Evolutionary conservation across 2,113 vertebrate species (phyloP).

Genomic region (Elanoides forficatus): DNA sequence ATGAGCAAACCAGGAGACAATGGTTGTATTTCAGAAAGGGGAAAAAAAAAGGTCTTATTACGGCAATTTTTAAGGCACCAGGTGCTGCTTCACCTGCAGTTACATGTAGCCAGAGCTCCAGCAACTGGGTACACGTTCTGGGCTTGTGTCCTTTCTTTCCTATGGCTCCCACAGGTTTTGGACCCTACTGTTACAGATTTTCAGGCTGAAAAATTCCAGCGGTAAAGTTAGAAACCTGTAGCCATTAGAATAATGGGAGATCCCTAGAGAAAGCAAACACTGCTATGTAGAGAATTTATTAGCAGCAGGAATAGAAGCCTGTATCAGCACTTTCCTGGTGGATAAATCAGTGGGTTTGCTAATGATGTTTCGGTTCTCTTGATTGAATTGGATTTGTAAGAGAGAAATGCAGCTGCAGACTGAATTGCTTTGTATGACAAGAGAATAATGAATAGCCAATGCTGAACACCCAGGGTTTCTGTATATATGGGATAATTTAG

Average conservation of each 20-base stretch:
- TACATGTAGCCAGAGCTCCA: background rate
- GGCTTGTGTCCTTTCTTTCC: background rate
- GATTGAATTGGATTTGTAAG: conserved; percentile 54
- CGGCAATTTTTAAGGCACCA: background rate
- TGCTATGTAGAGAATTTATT: conserved; percentile 34
- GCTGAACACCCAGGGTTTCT: conserved; percentile 19
- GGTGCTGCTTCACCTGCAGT: background rate
- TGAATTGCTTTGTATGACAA: conserved; percentile 49
- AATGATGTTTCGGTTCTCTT: conserved; percentile 50
- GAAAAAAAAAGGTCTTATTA: background rate
- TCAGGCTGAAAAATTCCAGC: background rate
- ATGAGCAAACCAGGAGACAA: background rate
- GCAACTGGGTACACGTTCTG: background rate
- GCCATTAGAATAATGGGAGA: conserved; percentile 25
- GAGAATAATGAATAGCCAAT: conserved; percentile 44
- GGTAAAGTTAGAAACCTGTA: conserved; percentile 1
- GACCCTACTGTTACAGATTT: background rate
- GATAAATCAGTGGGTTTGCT: conserved; percentile 56
- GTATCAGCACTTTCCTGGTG: conserved; percentile 46
- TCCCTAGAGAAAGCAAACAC: background rate
- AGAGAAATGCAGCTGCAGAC: conserved; percentile 58
- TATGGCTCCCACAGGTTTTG: background rate
- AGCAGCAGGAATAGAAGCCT: conserved; percentile 22
- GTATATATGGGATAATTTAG: conserved; percentile 10
- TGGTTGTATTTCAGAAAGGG: background rate